Conservation (phyloP, 2,113 vertebrate genomes). For the Emydura subglobosa region DNA sequence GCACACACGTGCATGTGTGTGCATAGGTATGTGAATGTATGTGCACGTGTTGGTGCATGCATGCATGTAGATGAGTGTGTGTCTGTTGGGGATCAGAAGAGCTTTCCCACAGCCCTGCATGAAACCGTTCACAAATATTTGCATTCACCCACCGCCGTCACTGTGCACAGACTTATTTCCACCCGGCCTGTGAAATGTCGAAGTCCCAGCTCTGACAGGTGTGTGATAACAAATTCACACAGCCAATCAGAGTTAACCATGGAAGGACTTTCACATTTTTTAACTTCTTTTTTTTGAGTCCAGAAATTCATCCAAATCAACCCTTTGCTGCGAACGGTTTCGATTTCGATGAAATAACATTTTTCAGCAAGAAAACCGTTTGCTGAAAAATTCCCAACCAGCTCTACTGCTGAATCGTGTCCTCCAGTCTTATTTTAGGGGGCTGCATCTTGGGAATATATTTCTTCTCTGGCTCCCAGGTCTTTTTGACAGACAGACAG, state of each 20-base stretch:
- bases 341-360: not conserved
- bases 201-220: not conserved
- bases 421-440: not conserved
- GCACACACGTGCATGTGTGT: not conserved
- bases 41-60: too few relatives aligned
- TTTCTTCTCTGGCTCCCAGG: not conserved
- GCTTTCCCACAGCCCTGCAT: not conserved
- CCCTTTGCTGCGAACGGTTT: not conserved
- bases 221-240: not conserved
- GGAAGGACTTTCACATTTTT: not conserved
- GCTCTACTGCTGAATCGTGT: not conserved
- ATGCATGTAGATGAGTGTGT: too few relatives aligned
- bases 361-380: not conserved
- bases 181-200: not conserved
- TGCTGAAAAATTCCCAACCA: not conserved
- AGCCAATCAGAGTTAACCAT: not conserved
- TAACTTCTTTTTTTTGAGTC: not conserved
- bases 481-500: not conserved
- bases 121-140: not conserved
- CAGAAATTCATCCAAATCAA: not conserved
- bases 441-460: not conserved
- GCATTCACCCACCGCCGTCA: not conserved
- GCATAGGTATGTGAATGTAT: too few relatives aligned
- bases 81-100: too few relatives aligned
- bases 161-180: not conserved